These are phyloP conservation scores for Naso thynnoides DNA, from an alignment of 2,797 vertebrate species.

Conservation along the genomic window DNA sequence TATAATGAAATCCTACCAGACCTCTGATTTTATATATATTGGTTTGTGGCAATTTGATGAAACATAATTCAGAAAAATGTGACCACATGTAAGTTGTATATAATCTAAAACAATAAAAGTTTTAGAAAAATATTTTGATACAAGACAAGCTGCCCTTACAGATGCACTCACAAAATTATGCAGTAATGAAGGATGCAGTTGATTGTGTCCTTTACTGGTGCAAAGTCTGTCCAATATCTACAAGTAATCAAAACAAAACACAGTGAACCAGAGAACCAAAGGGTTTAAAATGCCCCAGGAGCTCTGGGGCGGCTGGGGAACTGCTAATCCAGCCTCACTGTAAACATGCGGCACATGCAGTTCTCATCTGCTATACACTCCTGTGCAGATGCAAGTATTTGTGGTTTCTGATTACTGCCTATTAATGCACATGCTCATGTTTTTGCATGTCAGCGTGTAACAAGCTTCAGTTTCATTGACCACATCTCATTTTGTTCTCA, in stretches of 20 bases:
- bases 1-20: background rate
- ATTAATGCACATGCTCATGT: constrained; percentile 3
- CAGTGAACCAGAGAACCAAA: background rate
- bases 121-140: background rate
- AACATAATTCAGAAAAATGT: background rate
- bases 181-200: background rate
- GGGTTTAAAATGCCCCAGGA: too few species aligned
- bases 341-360: constrained; percentile 7
- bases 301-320: too few species aligned
- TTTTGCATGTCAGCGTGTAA: constrained; percentile 3
- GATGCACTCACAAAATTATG: background rate
- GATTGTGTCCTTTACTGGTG: background rate
- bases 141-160: background rate
- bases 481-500: background rate
- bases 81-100: background rate
- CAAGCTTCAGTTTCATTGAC: constrained; percentile 23
- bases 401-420: constrained; percentile 17
- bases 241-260: background rate
- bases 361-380: background rate
- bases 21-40: background rate
- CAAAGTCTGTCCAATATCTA: background rate
- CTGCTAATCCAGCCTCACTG: background rate
- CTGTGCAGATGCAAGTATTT: constrained; percentile 16
- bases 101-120: background rate
- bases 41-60: background rate